Evolutionary conservation across 2,888 invertebrate species (phyloP), one percentile per base, ranked within the genome.

Genomic region (Cheilosia variabilis): DNA sequence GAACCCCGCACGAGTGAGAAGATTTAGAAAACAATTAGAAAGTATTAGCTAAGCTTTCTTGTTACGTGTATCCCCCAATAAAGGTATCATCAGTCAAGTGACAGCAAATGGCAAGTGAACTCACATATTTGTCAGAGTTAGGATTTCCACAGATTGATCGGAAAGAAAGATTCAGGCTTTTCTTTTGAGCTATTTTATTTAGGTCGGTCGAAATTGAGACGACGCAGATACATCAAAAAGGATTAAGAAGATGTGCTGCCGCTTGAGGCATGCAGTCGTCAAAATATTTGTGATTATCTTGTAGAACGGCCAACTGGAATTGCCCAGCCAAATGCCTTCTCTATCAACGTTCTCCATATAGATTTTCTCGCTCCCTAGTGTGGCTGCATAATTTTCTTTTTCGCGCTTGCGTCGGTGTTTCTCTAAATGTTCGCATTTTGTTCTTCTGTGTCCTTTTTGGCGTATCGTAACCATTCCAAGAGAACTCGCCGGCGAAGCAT

Each of bases 1-100:
- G 34, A 53, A 55, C 65, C 17, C 57, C 47, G 27, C 55, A 45
- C 6, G 34, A 81, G 62, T 60, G 66, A 41, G 62, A 22, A 58
- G 53, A 60, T 63, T 63, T 53, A 53, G 52, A 81, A 75, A 81
- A 80, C 69, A 84, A 84, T 84, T 84, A 84, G 84, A 84, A 84
- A 84, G 84, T 84, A 79, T 84, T 84, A 79, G 84, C 71, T 75
- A 58, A 72, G 83, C 79, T 79, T 75, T 65, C 58, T 52, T 45
- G 73, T 78, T 73, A 57, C 62, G 69, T 82, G 62, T 15, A 22
- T 52, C 22, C 2, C 7, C 6, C 13, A 52, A 45, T 45, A 66
- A 58, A 34, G 50, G 52, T 52, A 53, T 60, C 52, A 68, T 58
- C 7, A 4, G 34, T 45, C 24, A 65, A 66, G 47, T 55, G 69